Percentiles rank a stretch among this genome's conserved stretches.
Conservation (phyloP, 2,888 invertebrate genomes). For the Smittia aterrima region DNA sequence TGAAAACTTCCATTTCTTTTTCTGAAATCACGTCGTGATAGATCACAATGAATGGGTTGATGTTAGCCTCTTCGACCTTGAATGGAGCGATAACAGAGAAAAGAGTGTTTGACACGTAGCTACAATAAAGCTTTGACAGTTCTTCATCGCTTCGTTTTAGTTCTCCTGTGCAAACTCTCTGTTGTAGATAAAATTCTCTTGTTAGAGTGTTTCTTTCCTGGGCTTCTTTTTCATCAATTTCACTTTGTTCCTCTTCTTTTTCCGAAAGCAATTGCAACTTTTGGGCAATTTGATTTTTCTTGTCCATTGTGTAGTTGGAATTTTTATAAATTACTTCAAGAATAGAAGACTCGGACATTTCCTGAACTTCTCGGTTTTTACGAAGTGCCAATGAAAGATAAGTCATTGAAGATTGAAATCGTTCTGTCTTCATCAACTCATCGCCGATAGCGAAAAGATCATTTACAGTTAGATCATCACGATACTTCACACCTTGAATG, state of each 20-base stretch:
- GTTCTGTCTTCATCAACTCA: neutral
- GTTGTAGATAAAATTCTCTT: neutral
- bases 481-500: neutral
- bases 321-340: neutral
- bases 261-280: neutral
- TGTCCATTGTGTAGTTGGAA: neutral
- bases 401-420: neutral
- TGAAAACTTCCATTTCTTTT: conserved; percentile 58
- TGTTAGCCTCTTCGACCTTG: conserved; percentile 57
- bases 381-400: neutral
- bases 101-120: conserved; percentile 50
- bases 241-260: neutral
- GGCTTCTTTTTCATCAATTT: too few species aligned
- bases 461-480: neutral
- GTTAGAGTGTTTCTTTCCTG: neutral
- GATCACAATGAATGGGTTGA: conserved; percentile 57
- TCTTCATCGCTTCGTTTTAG: conserved; percentile 45
- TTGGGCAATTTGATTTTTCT: neutral
- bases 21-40: conserved; percentile 61
- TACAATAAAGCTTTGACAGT: conserved; percentile 50
- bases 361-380: neutral
- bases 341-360: neutral
- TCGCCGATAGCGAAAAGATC: neutral
- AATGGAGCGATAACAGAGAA: conserved; percentile 54
- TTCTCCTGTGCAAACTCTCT: neutral